phyloP scores from a whole-genome alignment of 2,797 vertebrate genomes.

The Danio albolineatus region DNA sequence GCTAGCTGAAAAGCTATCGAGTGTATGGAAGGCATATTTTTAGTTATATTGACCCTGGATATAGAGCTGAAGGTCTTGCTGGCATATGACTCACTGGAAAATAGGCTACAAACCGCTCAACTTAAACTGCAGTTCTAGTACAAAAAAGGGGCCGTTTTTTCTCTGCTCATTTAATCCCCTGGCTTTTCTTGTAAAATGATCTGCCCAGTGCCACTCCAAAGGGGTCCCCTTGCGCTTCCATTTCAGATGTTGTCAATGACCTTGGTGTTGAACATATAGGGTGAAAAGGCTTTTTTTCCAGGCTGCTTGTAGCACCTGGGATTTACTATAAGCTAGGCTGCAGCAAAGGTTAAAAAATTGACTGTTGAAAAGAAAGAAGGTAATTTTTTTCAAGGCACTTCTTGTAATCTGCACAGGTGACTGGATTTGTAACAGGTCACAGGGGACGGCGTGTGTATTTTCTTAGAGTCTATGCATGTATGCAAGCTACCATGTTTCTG shows the following conservation, averaged over 20 bases:
- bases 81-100: conserved; percentile 53
- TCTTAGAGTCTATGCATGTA: background rate
- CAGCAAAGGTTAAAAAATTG: conserved; percentile 66
- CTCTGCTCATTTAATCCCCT: conserved; percentile 61
- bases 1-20: conserved; percentile 27
- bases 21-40: conserved; percentile 48
- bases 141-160: conserved; percentile 37
- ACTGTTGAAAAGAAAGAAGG: conserved; percentile 67
- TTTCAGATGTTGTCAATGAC: conserved; percentile 66
- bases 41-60: conserved; percentile 51
- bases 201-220: conserved; percentile 54
- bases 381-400: conserved; percentile 66
- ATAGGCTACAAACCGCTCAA: conserved; percentile 34
- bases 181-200: conserved; percentile 65
- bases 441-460: conserved; percentile 25
- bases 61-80: conserved; percentile 46
- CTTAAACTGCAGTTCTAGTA: conserved; percentile 46
- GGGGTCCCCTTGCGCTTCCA: conserved; percentile 53
- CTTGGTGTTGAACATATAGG: conserved; percentile 69
- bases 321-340: conserved; percentile 66
- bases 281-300: conserved; percentile 65
- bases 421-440: conserved; percentile 63
- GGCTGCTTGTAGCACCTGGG: conserved; percentile 59
- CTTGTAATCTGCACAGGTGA: conserved; percentile 65
- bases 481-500: conserved; percentile 13